Evolutionary conservation across 2,113 vertebrate genomes (phyloP).

Genomic region (rabbit (Oryctolagus cuniculus)): DNA sequence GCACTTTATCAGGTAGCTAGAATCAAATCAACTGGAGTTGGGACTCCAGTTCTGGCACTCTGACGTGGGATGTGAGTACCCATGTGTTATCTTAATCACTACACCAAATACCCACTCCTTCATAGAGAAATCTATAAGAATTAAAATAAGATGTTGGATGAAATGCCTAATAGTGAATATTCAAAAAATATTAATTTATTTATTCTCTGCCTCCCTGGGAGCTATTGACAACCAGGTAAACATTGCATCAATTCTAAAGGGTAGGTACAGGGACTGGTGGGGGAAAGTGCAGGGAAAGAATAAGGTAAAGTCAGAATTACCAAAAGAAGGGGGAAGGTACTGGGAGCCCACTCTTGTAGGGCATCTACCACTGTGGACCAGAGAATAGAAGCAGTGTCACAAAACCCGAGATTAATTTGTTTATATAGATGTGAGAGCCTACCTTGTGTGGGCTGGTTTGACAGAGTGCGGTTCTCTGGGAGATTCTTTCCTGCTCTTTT

Average conservation of each 20-base stretch:
- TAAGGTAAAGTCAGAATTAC: neutral
- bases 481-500: constrained; percentile 25
- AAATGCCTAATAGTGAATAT: neutral
- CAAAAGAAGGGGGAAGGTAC: neutral
- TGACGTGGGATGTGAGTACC: too few relatives aligned
- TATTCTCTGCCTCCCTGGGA: neutral
- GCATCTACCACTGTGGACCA: neutral
- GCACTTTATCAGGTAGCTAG: too few relatives aligned
- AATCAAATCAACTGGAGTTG: too few relatives aligned
- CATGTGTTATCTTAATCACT: too few relatives aligned
- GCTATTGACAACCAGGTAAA: neutral
- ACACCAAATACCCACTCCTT: too few relatives aligned
- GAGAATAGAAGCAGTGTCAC: neutral
- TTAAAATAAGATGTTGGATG: neutral
- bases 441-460: neutral
- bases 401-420: neutral
- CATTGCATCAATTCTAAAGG: neutral
- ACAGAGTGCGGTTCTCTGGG: neutral
- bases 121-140: neutral
- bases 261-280: neutral
- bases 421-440: neutral
- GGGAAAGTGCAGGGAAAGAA: neutral
- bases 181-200: neutral
- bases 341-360: neutral
- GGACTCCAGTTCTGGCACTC: too few relatives aligned